These are phyloP conservation scores for Drosophila pseudoananassae DNA, from an alignment of 1,140 invertebrate species.

Conservation along the genomic window DNA sequence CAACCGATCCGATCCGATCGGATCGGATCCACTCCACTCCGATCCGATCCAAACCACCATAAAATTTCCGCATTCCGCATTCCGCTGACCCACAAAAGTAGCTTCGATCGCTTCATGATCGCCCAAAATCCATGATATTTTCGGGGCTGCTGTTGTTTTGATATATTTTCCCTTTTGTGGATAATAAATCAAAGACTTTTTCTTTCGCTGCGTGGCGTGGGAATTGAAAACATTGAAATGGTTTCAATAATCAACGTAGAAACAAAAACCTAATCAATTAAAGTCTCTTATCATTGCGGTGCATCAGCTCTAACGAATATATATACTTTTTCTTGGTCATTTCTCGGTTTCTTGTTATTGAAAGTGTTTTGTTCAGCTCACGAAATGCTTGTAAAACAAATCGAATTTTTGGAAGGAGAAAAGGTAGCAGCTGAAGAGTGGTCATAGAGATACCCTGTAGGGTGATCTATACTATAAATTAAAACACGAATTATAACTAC, in stretches of 20 bases:
- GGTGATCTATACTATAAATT: background rate
- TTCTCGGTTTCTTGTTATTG: conserved; percentile 49
- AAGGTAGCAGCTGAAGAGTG: background rate
- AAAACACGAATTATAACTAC: background rate
- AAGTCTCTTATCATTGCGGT: conserved; percentile 83
- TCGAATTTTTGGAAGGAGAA: conserved; percentile 27
- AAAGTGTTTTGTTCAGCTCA: conserved; percentile 60
- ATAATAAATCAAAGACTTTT: conserved; percentile 59
- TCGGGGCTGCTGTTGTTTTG: conserved; percentile 10
- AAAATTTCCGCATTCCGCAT: conserved; percentile 6
- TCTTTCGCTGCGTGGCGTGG: conserved; percentile 61
- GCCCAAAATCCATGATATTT: conserved; percentile 15
- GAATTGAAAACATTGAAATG: conserved; percentile 71
- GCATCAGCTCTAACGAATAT: conserved; percentile 68
- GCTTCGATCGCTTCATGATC: conserved; percentile 7
- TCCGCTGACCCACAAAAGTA: conserved; percentile 4
- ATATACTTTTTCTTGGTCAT: conserved; percentile 25
- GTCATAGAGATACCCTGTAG: conserved; percentile 8
- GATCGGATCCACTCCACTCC: conserved; percentile 1
- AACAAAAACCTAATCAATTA: conserved; percentile 80
- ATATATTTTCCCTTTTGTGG: conserved; percentile 49
- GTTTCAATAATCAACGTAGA: conserved; percentile 69
- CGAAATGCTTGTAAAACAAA: conserved; percentile 54
- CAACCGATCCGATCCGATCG: conserved; percentile 17
- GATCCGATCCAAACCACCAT: background rate